phyloP scores from a whole-genome alignment of 1,140 invertebrate genomes.

The Belonocnema kinseyi region DNA sequence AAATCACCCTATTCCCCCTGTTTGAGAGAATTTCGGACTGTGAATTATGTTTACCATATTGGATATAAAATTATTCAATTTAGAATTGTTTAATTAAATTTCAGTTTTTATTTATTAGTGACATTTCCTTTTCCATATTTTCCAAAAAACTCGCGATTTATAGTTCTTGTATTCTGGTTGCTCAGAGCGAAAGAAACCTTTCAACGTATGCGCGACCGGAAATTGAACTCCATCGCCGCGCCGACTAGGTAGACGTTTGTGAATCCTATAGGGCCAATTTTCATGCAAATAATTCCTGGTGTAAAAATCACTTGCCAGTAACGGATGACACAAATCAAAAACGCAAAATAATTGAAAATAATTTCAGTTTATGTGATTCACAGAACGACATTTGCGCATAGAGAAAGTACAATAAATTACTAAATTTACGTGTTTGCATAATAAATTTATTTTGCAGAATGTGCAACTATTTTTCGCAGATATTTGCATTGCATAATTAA shows the following conservation, averaged over 20 bases:
- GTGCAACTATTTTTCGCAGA: neutral
- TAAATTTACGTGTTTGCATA: neutral
- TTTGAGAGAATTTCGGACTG: too few relatives aligned
- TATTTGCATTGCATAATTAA: slow-evolving; percentile 41
- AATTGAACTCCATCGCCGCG: neutral
- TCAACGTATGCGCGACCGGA: neutral
- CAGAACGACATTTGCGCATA: neutral
- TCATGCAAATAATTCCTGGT: slow-evolving; percentile 7
- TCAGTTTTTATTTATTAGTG: neutral
- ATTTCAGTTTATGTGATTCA: neutral
- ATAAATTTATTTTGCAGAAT: slow-evolving; percentile 3
- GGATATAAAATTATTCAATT: neutral
- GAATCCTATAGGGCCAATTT: slow-evolving; percentile 3
- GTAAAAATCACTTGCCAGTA: slow-evolving; percentile 1
- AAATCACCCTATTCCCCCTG: too few relatives aligned
- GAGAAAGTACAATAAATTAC: neutral
- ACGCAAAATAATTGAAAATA: slow-evolving; percentile 8
- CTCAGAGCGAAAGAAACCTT: slow-evolving; percentile 1
- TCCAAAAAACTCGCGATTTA: neutral
- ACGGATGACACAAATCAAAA: neutral
- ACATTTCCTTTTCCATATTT: neutral
- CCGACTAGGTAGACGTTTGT: neutral
- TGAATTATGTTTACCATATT: too few relatives aligned
- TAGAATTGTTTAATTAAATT: neutral
- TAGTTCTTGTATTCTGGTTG: neutral